Evolutionary conservation across 1,140 invertebrate genomes (phyloP), one percentile per base, ranked within the genome.

Genomic region (Caerostris extrusa): DNA sequence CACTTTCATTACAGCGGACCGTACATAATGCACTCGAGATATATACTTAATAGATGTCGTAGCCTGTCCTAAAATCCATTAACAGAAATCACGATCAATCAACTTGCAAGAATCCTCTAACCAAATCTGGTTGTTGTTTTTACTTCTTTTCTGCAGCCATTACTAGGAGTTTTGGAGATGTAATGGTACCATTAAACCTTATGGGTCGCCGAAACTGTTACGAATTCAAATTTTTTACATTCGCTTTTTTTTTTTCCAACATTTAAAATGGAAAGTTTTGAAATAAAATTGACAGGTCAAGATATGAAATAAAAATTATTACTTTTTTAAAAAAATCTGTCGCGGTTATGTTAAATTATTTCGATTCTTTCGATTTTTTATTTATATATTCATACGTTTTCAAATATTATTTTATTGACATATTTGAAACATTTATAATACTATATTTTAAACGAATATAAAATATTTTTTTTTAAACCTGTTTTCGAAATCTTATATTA

Each of bases 41-140:
- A 55, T 53, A 92, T 85, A 67, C 61, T 92, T 92, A 92, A 92
- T 92, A 92, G 90, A 34, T 92, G 90, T 85, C 90, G 77, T 56
- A 92, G 60, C 34, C 81, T 92, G 77, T 67, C 61, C 34, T 67
- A n/a, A 92, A 92, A 85, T 85, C 90, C 77, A 85, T 92, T 85
- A 92, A 61, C 77, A 56, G 12, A 58, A 64, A 58, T 85, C 61
- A n/a, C 17, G 56, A 92, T 92, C 90, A 92, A 92, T 92, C 90
- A 92, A 60, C 17, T 69, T 34, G 19, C 7, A 92, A 67, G 90
- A 92, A 92, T 55, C 53, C 77, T 92, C 55, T 60, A 56, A 34
- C 50, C 81, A 85, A 83, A 61, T 64, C 71, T 57, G 53, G 60
- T 34, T 92, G 56, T 92, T 85, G n/a, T n/a, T n/a, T n/a, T n/a